Percentiles rank a stretch among this genome's conserved stretches.
Evolutionary conservation across 2,113 vertebrate genomes (phyloP).

Genomic region (Saccopteryx leptura): DNA sequence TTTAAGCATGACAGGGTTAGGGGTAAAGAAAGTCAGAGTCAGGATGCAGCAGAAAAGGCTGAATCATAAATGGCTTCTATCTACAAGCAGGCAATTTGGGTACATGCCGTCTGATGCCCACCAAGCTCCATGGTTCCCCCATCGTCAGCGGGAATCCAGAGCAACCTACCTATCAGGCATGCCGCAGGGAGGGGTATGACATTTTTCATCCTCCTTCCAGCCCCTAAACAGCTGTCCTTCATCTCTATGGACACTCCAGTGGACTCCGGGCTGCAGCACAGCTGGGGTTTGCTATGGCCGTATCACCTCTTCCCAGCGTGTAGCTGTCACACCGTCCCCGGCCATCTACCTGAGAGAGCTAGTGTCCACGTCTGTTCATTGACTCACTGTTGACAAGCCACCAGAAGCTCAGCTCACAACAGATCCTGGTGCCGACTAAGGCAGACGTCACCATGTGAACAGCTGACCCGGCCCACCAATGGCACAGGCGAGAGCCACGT

Average conservation of each 20-base stretch:
- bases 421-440: neutral
- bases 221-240: neutral
- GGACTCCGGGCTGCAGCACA: neutral
- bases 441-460: neutral
- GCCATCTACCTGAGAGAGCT: neutral
- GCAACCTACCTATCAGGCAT: neutral
- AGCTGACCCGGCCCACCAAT: fast-evolving
- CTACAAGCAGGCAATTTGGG: neutral
- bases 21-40: neutral
- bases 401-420: neutral
- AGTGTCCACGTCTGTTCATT: neutral
- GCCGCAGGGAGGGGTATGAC: neutral
- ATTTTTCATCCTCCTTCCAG: neutral
- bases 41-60: neutral
- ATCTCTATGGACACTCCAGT: neutral
- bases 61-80: neutral
- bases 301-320: neutral
- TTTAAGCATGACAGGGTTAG: fast-evolving
- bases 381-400: neutral
- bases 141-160: neutral
- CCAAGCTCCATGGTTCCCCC: neutral
- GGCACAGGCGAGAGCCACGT: fast-evolving
- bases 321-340: neutral
- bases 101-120: too few species aligned
- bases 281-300: too few species aligned